phyloP scores from a whole-genome alignment of 2,888 invertebrate genomes.

The Rugalucina vietnamica region DNA sequence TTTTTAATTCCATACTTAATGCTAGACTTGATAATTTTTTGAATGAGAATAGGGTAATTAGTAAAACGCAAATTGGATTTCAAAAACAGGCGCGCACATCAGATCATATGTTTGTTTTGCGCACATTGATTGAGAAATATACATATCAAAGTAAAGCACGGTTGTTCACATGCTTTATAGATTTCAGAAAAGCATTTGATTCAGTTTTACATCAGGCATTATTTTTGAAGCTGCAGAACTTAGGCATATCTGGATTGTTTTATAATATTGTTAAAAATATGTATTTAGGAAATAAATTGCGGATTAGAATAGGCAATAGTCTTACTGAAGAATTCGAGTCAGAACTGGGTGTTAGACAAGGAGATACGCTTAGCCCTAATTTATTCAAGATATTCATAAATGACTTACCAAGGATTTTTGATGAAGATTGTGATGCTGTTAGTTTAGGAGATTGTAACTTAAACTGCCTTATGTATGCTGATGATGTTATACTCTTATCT shows the following conservation, averaged over 20 bases:
- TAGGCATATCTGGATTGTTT: no score
- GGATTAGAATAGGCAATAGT: neutral
- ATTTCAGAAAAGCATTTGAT: no score
- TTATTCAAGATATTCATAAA: neutral
- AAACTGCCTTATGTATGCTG: neutral
- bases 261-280: constrained; percentile 7
- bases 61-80: neutral
- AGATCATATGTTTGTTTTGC: no score
- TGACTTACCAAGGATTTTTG: neutral
- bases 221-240: no score
- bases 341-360: neutral
- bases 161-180: no score
- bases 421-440: neutral
- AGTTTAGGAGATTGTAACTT: neutral
- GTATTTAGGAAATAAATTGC: neutral
- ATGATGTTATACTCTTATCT: neutral
- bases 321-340: neutral
- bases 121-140: no score
- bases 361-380: neutral
- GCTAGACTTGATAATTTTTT: neutral
- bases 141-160: no score
- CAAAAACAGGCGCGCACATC: no score
- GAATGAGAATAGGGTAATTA: neutral
- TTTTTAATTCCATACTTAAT: constrained; percentile 15
- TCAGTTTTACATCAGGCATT: no score